Conservation (phyloP, 2,797 vertebrate genomes). For the Otus scops region DNA sequence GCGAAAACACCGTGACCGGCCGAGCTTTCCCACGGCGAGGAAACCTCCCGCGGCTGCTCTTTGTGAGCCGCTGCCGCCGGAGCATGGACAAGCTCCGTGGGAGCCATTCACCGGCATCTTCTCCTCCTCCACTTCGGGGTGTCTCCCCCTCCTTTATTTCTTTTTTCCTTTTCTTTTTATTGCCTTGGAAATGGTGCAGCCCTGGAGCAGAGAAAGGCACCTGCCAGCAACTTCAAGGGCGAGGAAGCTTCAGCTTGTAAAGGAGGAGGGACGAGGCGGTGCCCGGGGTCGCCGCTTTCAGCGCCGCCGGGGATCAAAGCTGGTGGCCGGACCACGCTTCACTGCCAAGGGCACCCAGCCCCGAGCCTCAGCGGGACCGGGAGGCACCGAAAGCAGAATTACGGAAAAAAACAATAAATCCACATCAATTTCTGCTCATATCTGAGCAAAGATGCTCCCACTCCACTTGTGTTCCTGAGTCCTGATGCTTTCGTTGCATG, state of each 20-base stretch:
- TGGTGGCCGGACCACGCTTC: background rate
- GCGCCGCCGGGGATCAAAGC: background rate
- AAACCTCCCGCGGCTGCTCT: background rate
- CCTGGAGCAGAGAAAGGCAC: conserved; percentile 38
- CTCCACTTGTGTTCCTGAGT: rapidly evolving
- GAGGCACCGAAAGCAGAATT: background rate
- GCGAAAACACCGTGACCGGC: background rate
- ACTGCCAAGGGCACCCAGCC: background rate
- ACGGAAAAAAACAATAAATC: rapidly evolving
- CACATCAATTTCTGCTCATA: background rate
- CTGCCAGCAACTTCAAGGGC: conserved; percentile 53
- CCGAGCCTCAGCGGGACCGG: rapidly evolving
- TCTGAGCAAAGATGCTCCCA: background rate
- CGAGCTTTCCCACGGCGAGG: background rate
- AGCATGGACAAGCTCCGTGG: conserved; percentile 16
- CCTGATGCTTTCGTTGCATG: rapidly evolving
- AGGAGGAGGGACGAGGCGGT: background rate
- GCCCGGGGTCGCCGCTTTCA: background rate
- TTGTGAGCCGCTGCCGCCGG: conserved; percentile 12
- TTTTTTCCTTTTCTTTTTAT: background rate
- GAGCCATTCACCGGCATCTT: conserved; percentile 22
- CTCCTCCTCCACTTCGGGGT: background rate
- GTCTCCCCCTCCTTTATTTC: background rate
- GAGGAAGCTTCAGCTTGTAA: background rate
- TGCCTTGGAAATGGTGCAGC: background rate